Evolutionary conservation across 2,113 vertebrate genomes (phyloP).

Genomic region (Cinclus cinclus): DNA sequence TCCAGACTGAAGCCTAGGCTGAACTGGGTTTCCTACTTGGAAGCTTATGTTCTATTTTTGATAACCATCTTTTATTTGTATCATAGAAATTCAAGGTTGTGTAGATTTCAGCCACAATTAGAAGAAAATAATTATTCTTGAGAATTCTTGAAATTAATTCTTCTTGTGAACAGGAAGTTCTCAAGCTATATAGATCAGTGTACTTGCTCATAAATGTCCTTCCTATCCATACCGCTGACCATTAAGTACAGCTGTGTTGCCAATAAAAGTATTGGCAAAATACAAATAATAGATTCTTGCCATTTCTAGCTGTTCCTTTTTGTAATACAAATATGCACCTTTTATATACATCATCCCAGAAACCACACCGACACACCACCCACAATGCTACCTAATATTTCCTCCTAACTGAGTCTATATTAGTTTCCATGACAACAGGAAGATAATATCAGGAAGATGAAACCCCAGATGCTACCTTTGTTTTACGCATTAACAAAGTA

Average conservation of each 20-base stretch:
- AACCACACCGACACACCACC: not conserved
- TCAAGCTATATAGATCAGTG: not conserved
- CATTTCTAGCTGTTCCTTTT: not conserved
- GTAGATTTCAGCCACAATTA: not conserved
- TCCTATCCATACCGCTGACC: not conserved
- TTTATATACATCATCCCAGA: not conserved
- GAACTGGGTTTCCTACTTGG: not conserved
- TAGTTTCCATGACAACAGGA: conserved; percentile 28
- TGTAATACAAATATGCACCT: not conserved
- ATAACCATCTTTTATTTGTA: not conserved
- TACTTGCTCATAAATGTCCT: not conserved
- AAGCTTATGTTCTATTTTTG: not conserved
- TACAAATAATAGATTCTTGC: not conserved
- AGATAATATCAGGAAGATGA: not conserved
- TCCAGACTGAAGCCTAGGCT: not conserved
- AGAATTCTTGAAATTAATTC: not conserved
- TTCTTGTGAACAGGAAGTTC: not conserved
- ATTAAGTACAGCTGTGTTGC: not conserved
- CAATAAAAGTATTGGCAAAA: not conserved
- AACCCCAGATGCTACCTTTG: not conserved
- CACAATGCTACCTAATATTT: not conserved
- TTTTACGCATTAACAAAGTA: not conserved
- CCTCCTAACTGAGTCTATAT: not conserved
- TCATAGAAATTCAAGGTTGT: not conserved
- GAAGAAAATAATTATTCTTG: not conserved